Percentiles rank a stretch among this genome's conserved stretches.
Conservation (phyloP, 2,797 vertebrate species). For the Sarcoramphus papa region DNA sequence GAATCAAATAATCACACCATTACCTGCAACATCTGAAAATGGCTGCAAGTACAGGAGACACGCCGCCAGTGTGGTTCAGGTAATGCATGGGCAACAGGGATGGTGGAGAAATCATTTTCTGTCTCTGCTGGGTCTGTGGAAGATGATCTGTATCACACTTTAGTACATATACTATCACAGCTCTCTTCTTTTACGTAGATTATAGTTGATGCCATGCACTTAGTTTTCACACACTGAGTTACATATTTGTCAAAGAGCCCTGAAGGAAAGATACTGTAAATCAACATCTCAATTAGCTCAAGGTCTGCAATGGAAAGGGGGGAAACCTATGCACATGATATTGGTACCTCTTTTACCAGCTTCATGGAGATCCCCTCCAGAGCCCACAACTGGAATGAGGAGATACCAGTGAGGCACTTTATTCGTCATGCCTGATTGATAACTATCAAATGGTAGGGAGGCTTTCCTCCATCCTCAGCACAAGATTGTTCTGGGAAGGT, state of each 20-base stretch:
- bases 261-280: not conserved
- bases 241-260: not conserved
- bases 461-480: not conserved
- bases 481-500: not conserved
- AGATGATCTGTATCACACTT: not conserved
- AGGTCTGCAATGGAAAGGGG: not conserved
- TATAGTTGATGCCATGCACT: not conserved
- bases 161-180: not conserved
- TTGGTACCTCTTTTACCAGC: not conserved
- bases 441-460: not conserved
- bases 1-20: not conserved
- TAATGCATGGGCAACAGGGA: not conserved
- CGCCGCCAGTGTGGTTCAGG: not conserved
- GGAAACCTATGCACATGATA: not conserved
- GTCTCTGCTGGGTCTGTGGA: not conserved
- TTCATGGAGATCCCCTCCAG: not conserved
- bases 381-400: not conserved
- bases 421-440: not conserved
- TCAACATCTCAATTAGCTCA: not conserved
- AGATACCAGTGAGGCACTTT: not conserved
- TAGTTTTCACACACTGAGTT: not conserved
- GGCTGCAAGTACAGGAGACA: not conserved
- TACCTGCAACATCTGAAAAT: not conserved
- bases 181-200: not conserved
- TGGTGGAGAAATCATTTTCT: not conserved